Percentiles rank a stretch among this genome's conserved stretches.
Evolutionary conservation across 2,113 vertebrate species (phyloP).

Genomic region (Amblyornis subalaris): DNA sequence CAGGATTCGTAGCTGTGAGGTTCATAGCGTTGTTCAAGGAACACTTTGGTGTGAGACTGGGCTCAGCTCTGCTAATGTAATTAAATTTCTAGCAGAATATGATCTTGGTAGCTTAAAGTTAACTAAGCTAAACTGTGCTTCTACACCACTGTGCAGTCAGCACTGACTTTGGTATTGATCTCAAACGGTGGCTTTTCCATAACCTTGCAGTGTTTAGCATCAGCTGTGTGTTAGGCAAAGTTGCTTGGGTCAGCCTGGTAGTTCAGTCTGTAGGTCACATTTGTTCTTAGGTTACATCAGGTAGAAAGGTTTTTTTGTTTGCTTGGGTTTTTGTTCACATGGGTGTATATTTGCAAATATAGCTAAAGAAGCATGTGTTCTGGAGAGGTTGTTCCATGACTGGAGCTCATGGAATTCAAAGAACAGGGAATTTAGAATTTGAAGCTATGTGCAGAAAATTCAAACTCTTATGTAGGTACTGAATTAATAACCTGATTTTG

Average conservation of each 20-base stretch:
- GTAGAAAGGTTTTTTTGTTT: neutral
- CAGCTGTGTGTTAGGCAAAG: neutral
- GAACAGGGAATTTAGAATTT: neutral
- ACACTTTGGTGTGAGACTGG: neutral
- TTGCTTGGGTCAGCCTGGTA: neutral
- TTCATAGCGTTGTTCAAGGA: neutral
- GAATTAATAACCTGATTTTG: neutral
- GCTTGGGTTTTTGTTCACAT: neutral
- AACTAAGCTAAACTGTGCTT: neutral
- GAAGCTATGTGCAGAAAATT: neutral
- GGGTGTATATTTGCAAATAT: neutral
- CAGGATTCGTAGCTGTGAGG: neutral
- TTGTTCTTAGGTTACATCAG: neutral
- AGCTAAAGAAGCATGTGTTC: neutral
- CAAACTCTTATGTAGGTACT: neutral
- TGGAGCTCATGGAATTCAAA: neutral
- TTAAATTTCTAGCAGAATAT: neutral
- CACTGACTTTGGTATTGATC: neutral
- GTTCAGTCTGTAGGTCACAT: neutral
- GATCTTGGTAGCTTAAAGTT: neutral
- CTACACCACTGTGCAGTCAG: neutral
- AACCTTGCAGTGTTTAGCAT: neutral
- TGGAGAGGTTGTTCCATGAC: neutral
- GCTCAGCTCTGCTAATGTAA: neutral
- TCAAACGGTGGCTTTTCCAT: fast-evolving